Conservation (phyloP, 2,797 vertebrate species). For the Lepus townsendii region DNA sequence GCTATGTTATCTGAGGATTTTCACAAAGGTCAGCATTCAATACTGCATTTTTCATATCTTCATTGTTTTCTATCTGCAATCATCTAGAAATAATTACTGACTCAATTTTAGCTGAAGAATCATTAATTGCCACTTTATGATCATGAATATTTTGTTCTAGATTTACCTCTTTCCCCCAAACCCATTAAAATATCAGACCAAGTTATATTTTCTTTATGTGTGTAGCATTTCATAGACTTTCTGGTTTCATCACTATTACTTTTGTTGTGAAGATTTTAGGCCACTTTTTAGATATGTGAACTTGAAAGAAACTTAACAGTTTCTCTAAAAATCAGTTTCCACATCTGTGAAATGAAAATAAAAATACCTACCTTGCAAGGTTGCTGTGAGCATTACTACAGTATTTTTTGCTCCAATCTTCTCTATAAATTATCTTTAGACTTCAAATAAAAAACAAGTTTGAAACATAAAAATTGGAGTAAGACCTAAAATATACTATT, state of each 20-base stretch:
- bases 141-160: background rate
- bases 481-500: background rate
- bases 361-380: background rate
- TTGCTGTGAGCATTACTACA: slow-evolving; percentile 36
- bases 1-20: background rate
- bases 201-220: background rate
- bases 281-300: background rate
- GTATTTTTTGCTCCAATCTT: background rate
- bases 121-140: background rate
- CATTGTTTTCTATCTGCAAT: background rate
- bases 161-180: background rate
- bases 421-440: slow-evolving; percentile 22
- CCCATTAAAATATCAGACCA: background rate
- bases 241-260: background rate
- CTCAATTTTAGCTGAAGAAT: background rate
- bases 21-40: background rate
- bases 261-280: background rate
- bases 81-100: slow-evolving; percentile 15
- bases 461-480: background rate
- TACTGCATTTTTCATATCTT: background rate
- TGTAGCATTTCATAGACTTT: slow-evolving; percentile 16
- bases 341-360: background rate
- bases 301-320: background rate
- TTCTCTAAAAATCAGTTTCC: background rate
- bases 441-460: slow-evolving; percentile 32